Evolutionary conservation across 2,113 vertebrate species (phyloP), one percentile per base, ranked within the genome.

Genomic region (Tragelaphus strepsiceros): DNA sequence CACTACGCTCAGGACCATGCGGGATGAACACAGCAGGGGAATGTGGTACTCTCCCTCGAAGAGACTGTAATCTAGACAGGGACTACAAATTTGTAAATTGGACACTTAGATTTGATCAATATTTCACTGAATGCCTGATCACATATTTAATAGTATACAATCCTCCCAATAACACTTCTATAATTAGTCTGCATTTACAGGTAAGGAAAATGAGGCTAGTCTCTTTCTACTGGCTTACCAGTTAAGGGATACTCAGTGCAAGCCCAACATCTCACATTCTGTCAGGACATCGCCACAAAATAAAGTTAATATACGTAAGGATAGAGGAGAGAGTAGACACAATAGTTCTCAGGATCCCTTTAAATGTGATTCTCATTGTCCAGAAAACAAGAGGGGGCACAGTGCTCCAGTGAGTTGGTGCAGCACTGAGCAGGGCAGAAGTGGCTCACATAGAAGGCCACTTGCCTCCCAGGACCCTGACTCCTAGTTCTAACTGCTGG

Each of bases 41-140:
- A 24, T 43, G 81, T 32, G 30, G 26, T 81, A 17, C 59, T 86
- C 71, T 94, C 32, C 49, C 56, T 35, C 6, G 3, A 90, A 59
- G 61, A 91, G 91, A 81, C 2, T 49, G 43, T 90, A 84, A 81
- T 88, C 88, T 61, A 56, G 78, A 86, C 43, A 24, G 53, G 67
- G 43, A 49, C 64, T 86, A 82, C 77, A 84, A 88, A 49, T 81
- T 96, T 43, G 22, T 61, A 64, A 67, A 88, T 59, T 67, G 49
- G 39, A 71, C 77, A 92, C 54, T 82, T 85, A 92, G 87, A 96
- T 96, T 92, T 85, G 74, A 81, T 85, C 88, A 95, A 22, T 84
- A 82, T 83, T 83, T 94, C 67, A 93, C 78, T n/a, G 89, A 92
- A 93, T 87, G n/a, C 88, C 87, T 71, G 77, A 51, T 89, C 82